These are phyloP conservation scores for Tetropium fuscum DNA, from an alignment of 2,888 invertebrate species.

Conservation along the genomic window DNA sequence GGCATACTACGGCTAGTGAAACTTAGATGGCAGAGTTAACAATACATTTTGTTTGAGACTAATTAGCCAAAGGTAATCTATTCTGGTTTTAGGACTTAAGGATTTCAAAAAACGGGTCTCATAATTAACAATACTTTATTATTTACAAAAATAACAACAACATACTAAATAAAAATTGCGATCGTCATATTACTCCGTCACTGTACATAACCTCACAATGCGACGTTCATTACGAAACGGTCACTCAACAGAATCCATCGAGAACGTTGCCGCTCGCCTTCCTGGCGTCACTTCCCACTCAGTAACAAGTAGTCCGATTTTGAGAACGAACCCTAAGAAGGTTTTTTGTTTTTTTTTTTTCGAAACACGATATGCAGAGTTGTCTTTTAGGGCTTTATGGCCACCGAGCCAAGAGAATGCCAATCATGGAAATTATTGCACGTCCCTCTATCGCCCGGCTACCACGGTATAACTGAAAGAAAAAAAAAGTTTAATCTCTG, in stretches of 20 bases:
- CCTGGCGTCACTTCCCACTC: conserved; percentile 7
- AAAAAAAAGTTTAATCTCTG: conserved; percentile 37
- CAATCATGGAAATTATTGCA: conserved; percentile 53
- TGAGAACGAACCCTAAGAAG: neutral
- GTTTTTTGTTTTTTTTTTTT: too few relatives aligned
- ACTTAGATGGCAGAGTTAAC: too few relatives aligned
- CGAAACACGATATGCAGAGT: conserved; percentile 33
- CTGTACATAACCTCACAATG: conserved; percentile 38
- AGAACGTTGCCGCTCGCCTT: neutral
- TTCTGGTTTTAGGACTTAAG: too few relatives aligned
- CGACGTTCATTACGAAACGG: conserved; percentile 23
- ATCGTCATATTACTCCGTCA: conserved; percentile 30
- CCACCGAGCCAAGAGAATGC: conserved; percentile 48
- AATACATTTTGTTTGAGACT: too few relatives aligned
- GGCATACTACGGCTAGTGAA: too few relatives aligned
- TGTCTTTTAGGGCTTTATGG: conserved; percentile 26
- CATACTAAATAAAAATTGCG: conserved; percentile 54
- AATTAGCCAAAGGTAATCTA: too few relatives aligned
- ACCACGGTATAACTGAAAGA: conserved; percentile 52
- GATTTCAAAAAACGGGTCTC: conserved; percentile 26
- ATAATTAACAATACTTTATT: conserved; percentile 58
- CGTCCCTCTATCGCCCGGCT: conserved; percentile 50
- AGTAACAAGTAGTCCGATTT: conserved; percentile 1
- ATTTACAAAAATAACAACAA: conserved; percentile 58
- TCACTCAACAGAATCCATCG: conserved; percentile 15